Base-by-base conservation (phyloP, 1,140 invertebrate species). In the Chironomus tepperi region DNA sequence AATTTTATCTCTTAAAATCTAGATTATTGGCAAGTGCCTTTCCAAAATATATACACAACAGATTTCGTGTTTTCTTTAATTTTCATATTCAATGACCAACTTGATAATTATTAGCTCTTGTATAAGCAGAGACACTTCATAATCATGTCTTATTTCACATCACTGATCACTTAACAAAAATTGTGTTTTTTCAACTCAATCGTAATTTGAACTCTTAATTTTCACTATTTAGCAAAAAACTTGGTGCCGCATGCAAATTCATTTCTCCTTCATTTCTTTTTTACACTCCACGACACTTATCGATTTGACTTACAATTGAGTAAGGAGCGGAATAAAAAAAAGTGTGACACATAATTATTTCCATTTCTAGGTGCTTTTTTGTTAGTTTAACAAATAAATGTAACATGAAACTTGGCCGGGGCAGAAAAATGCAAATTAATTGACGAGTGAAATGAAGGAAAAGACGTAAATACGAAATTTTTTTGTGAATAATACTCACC, bases 311-410 rank as follows among this genome's bases (percentile, higher is more conserved):
- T 34, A 34, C 24, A 34, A 34, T 34, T 34, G 24, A 34, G 24
- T 34, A 34, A 57, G n/a, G 47, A 57, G 47, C n/a, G 12, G 47
- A n/a, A 57, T 34, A 34, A 34, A n/a, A n/a, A 47, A 47, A 57
- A 57, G 47, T 57, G 47, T 57, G 47, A 57, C 47, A 57, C 47
- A 57, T 57, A 57, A 57, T 57, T n/a, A 57, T 57, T 57, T 57
- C 47, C 47, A 57, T 57, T n/a, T 12, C 47, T n/a, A n/a, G 47
- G 3, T 57, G 0, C 10, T 57, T 57, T n/a, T 57, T 34, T 34
- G 24, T 34, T 34, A 34, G 24, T 57, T 12, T 15, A 57, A n/a
- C 47, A 10, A 57, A 57, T 57, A 12, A n/a, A 57, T 57, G 47
- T 57, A n/a, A 57, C 47, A 15, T n/a, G 10, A 57, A 12, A 57